phyloP scores from a whole-genome alignment of 2,797 vertebrate genomes.

The Hyperoplus lanceolatus region DNA sequence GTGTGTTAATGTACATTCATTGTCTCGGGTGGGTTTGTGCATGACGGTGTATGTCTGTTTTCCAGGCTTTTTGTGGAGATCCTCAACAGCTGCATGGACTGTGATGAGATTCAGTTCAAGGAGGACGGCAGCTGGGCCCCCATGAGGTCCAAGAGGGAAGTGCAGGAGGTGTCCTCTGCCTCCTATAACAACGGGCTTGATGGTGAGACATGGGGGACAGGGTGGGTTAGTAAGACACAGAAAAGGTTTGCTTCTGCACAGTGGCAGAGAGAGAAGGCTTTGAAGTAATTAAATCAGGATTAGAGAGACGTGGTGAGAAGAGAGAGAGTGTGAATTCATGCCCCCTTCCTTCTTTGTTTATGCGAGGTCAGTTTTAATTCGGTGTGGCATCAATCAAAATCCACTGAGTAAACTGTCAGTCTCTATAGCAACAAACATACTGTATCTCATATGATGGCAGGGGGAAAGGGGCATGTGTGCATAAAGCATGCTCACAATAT shows the following conservation, averaged over 20 bases:
- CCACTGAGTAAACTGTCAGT: constrained; percentile 40
- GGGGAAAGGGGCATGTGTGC: neutral
- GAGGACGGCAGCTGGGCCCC: constrained; percentile 97
- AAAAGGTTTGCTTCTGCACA: constrained; percentile 2
- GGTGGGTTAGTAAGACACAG: neutral
- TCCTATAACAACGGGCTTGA: constrained; percentile 91
- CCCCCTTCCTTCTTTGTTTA: constrained; percentile 45
- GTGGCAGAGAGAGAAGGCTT: constrained; percentile 3
- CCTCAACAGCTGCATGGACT: constrained; percentile 95
- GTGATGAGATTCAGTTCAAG: constrained; percentile 98
- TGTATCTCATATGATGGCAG: constrained; percentile 10
- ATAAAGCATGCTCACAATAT: neutral
- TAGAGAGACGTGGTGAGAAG: constrained; percentile 15
- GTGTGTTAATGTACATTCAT: constrained; percentile 23
- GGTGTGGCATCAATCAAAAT: constrained; percentile 38
- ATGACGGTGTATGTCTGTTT: constrained; percentile 33
- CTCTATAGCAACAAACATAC: constrained; percentile 60
- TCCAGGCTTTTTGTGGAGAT: constrained; percentile 97
- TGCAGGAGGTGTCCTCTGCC: constrained; percentile 91
- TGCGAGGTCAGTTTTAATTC: constrained; percentile 58
- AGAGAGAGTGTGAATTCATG: constrained; percentile 11
- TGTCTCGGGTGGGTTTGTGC: neutral
- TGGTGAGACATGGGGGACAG: constrained; percentile 79
- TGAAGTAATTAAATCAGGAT: constrained; percentile 33
- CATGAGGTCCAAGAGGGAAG: constrained; percentile 97